Conservation (phyloP, 1,140 invertebrate species). For the Bombus balteatus region DNA sequence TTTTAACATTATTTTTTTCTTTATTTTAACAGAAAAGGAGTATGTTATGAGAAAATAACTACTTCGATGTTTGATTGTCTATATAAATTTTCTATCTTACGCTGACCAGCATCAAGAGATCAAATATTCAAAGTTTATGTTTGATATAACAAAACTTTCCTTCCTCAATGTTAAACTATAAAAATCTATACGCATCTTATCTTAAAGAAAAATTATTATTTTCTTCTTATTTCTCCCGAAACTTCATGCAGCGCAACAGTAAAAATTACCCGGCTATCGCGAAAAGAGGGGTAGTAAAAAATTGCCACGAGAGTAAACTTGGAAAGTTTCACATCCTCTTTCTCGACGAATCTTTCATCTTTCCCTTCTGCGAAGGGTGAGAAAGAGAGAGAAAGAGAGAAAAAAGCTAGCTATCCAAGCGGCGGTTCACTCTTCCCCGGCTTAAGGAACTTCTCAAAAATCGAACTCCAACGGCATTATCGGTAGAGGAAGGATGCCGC, state of each 20-base stretch:
- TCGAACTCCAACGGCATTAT: conserved; percentile 43
- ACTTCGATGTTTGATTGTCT: too few relatives aligned
- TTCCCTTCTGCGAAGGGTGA: too few relatives aligned
- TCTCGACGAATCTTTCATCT: background rate
- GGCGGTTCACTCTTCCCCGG: conserved; percentile 3
- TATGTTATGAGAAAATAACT: too few relatives aligned
- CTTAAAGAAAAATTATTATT: background rate
- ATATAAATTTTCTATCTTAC: too few relatives aligned
- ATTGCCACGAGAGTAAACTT: background rate
- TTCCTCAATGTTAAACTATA: background rate
- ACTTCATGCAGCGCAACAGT: background rate
- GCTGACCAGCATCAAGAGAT: too few relatives aligned
- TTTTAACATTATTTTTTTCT: too few relatives aligned
- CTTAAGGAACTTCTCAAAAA: conserved; percentile 46
- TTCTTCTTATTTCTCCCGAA: background rate
- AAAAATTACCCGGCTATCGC: background rate
- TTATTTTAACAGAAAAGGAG: too few relatives aligned
- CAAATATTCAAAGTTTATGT: too few relatives aligned
- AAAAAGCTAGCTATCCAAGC: background rate
- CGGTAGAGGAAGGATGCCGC: conserved; percentile 10
- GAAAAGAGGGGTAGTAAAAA: background rate
- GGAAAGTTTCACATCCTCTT: background rate
- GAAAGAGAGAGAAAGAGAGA: background rate
- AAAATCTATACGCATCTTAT: background rate
- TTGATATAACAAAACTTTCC: too few relatives aligned